phyloP scores from a whole-genome alignment of 2,888 invertebrate species.

The Eurytoma californica region DNA sequence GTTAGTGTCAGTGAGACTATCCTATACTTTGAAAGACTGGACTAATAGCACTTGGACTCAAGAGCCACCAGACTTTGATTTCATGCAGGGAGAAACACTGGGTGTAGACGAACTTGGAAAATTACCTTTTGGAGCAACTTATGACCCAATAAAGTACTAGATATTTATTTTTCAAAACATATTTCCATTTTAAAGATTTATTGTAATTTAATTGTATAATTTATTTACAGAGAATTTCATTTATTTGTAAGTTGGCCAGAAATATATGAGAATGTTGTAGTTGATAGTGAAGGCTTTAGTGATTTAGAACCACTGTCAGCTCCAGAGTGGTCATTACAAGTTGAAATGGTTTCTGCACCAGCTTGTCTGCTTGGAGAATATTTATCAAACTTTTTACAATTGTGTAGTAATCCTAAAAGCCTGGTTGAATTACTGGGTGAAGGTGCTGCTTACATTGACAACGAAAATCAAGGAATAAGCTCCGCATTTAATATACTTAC shows the following conservation, averaged over 20 bases:
- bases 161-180: slow-evolving; percentile 7
- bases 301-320: slow-evolving; percentile 91
- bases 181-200: neutral
- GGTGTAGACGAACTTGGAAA: slow-evolving; percentile 77
- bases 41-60: slow-evolving; percentile 81
- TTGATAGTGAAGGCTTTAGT: slow-evolving; percentile 91
- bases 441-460: slow-evolving; percentile 69
- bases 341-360: slow-evolving; percentile 82
- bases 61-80: slow-evolving; percentile 78
- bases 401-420: slow-evolving; percentile 78
- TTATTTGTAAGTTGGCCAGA: slow-evolving; percentile 91
- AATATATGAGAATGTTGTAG: slow-evolving; percentile 88
- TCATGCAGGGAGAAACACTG: slow-evolving; percentile 77
- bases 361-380: slow-evolving; percentile 87
- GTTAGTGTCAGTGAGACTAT: slow-evolving; percentile 84
- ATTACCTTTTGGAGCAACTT: slow-evolving; percentile 90
- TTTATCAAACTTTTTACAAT: slow-evolving; percentile 82
- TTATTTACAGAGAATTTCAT: slow-evolving; percentile 79
- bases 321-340: slow-evolving; percentile 86
- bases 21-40: slow-evolving; percentile 82
- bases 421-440: slow-evolving; percentile 78
- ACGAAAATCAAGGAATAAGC: slow-evolving; percentile 71
- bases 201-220: neutral
- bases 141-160: slow-evolving; percentile 82
- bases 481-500: slow-evolving; percentile 82